Evolutionary conservation across 2,113 vertebrate genomes (phyloP), one percentile per base, ranked within the genome.

Genomic region (Tachysurus vachellii): DNA sequence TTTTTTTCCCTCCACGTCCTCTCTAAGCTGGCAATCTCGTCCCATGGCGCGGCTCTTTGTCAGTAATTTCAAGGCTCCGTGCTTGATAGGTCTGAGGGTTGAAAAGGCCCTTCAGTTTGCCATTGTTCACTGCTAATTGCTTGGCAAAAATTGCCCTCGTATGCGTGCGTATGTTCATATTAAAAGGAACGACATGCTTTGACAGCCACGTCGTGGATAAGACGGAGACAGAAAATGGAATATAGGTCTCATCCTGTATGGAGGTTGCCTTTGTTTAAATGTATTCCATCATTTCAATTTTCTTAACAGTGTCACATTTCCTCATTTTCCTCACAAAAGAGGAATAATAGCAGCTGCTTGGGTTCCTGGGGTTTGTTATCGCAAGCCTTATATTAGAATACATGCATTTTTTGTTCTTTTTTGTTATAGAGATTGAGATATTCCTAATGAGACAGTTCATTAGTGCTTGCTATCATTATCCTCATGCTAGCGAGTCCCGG

Each of bases 31-130:
- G 64, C 87, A 54, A 42, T 73, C 64, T 83, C 31, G 89, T 87
- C 91, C 92, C 87, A 81, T 90, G 92, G 89, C 88, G 83, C 62
- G 70, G 85, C 82, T 92, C 73, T 91, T 76, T 89, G 89, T 85
- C 85, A 76, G 61, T 86, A 66, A 66, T 64, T 79, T 91, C 86
- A 87, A 85, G 84, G 88, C 88, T 89, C 80, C 84, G 36, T 79
- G 86, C 88, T 87, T 90, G 89, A 92, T 91, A 82, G 81, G 89
- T 90, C 88, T 87, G 54, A 89, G 88, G 85, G 71, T 56, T 85
- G 44, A 83, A 79, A 86, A 88, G 66, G 42, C 59, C 80, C 82
- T 47, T 75, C 56, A 36, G 53, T 57, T n/a, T 64, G 50, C 7
- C 36, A 53, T 88, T 88, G 82, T 90, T 85, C 71, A 0, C 66